A percentile compares a stretch with the other conserved stretches of the same genome.
Conservation (phyloP, 2,888 invertebrate species). For the Caenorhabditis sulstoni region DNA sequence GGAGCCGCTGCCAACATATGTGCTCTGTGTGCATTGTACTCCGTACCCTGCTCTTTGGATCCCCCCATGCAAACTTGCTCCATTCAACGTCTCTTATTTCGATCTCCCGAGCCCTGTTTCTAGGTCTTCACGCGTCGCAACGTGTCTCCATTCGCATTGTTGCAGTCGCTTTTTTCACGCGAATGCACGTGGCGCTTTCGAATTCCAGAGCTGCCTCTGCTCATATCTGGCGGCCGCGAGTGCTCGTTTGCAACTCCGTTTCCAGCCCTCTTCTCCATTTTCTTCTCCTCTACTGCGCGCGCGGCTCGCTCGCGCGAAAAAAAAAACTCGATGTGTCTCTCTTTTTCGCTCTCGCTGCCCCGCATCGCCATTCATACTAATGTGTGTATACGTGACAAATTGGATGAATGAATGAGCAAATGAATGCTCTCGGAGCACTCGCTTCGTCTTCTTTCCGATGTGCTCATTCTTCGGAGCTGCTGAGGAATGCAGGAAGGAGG, state of each 20-base stretch:
- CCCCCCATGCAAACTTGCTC: constrained; percentile 19
- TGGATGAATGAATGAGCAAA: constrained; percentile 56
- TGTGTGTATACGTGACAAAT: constrained; percentile 57
- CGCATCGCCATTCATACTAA: constrained; percentile 55
- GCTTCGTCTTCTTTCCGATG: constrained; percentile 22
- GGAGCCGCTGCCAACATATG: no score
- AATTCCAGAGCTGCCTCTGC: background rate
- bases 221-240: constrained; percentile 8
- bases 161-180: background rate
- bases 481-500: constrained; percentile 15
- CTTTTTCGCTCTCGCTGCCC: constrained; percentile 17
- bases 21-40: no score
- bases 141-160: constrained; percentile 9
- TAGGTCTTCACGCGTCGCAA: no score
- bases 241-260: constrained; percentile 33
- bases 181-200: constrained; percentile 1
- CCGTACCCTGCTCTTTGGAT: no score
- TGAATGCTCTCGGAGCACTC: constrained; percentile 42
- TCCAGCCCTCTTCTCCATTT: constrained; percentile 13
- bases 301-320: constrained; percentile 33
- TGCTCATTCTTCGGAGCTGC: constrained; percentile 24
- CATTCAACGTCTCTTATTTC: background rate
- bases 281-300: constrained; percentile 17
- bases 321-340: constrained; percentile 4
- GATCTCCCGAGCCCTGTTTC: background rate